Evolutionary conservation across 1,140 invertebrate genomes (phyloP).

Genomic region (Pseudomyrmex sp.): DNA sequence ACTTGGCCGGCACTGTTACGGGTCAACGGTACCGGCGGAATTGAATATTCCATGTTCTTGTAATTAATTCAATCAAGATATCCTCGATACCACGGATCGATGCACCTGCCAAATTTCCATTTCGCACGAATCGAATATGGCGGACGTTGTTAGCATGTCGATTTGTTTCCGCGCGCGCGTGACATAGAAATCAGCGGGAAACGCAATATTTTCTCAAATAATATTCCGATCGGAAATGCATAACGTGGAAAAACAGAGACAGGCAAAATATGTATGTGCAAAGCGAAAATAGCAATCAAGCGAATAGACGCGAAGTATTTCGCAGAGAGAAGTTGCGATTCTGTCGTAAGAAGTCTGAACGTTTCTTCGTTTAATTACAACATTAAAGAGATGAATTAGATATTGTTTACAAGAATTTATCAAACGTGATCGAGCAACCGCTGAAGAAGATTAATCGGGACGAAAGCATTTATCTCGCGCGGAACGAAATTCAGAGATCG

Average conservation of each 20-base stretch:
- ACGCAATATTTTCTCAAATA: background rate
- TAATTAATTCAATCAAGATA: slow-evolving; percentile 48
- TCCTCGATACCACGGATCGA: background rate
- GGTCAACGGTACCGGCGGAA: background rate
- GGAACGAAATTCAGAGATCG: slow-evolving; percentile 13
- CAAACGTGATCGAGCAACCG: background rate
- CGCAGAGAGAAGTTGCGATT: no score
- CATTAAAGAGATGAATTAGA: background rate
- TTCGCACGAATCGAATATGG: slow-evolving; percentile 7
- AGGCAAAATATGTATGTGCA: background rate
- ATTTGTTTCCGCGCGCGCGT: background rate
- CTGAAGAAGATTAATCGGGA: slow-evolving; percentile 26
- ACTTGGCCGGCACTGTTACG: background rate
- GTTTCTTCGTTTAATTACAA: background rate
- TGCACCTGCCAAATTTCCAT: slow-evolving; percentile 30
- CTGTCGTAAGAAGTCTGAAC: no score
- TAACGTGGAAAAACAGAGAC: background rate
- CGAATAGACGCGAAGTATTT: no score
- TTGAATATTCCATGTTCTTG: slow-evolving; percentile 43
- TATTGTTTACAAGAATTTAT: background rate
- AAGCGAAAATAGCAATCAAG: no score
- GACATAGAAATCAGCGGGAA: background rate
- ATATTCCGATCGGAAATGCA: background rate
- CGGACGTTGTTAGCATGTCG: background rate
- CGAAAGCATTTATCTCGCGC: background rate